Evolutionary conservation across 2,797 vertebrate species (phyloP), one percentile per base, ranked within the genome.

Genomic region (Poecilia gillii): DNA sequence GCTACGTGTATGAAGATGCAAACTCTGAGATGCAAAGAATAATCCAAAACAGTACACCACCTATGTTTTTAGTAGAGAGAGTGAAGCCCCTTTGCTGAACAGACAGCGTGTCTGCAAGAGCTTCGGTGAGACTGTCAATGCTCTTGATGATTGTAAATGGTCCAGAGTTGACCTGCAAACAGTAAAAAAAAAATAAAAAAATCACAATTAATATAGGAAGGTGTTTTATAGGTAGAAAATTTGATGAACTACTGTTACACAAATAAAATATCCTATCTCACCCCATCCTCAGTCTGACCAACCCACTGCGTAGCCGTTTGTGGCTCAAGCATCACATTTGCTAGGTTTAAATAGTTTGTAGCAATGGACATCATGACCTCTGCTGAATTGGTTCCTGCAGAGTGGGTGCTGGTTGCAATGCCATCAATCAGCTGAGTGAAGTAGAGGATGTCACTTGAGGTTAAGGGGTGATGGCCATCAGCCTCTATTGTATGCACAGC

Each of bases 41-140:
- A 70, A 70, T 45, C 23, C 11, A 6, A 64, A 28, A 4, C 5
- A 45, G 2, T 3, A 53, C 11, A 47, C 92, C 92, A 96, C 96
- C 95, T 83, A 97, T 96, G 77, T 96, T 96, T 82, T 93, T 95
- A 49, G 95, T 96, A 66, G 94, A 95, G 83, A 96, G 90, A 9
- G 83, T 89, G 82, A 96, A 96, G 83, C 72, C 90, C 90, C 87
- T 93, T 43, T 74, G 82, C 68, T 94, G 91, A 43, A 70, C n/a
- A 76, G 88, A 92, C 0, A 96, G 74, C 8, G 90, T 62, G 84
- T 95, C 94, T 66, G 96, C 94, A 76, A 97, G 91, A 55, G 82
- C 87, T 87, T 94, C 94, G 12, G 92, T 92, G 72, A 96, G 90
- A 81, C 55, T 89, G 84, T 97, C 96, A 55, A 96, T 93, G 84